Evolutionary conservation across 1,140 invertebrate species (phyloP).

Genomic region (Dendroctonus ponderosae): DNA sequence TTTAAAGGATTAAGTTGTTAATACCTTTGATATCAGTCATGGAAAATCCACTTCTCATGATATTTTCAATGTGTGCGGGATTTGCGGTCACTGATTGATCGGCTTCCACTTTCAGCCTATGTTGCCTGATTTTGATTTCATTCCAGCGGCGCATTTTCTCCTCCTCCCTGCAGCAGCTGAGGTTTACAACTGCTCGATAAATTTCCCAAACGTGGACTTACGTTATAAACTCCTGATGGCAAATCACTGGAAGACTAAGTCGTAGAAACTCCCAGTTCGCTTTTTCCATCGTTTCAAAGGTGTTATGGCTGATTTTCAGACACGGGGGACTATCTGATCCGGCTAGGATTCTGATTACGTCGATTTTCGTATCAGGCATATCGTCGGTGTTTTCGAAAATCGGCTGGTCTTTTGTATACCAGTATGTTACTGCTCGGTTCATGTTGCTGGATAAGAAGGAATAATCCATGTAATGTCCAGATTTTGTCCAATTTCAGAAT

Average conservation of each 20-base stretch:
- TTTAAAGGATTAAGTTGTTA: too few relatives aligned
- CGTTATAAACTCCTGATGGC: conserved; percentile 83
- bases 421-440: conserved; percentile 94
- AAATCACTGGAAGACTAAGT: conserved; percentile 95
- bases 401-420: conserved; percentile 97
- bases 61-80: conserved; percentile 83
- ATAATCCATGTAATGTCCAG: too few relatives aligned
- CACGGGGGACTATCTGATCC: conserved; percentile 88
- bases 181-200: conserved; percentile 1
- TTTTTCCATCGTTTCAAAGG: conserved; percentile 97
- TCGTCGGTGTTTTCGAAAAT: conserved; percentile 95
- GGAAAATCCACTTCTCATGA: conserved; percentile 87
- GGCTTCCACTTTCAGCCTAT: conserved; percentile 69
- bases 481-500: too few relatives aligned
- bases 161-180: conserved; percentile 60
- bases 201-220: conserved; percentile 59
- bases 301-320: conserved; percentile 95
- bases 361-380: conserved; percentile 81
- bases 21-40: conserved; percentile 91
- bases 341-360: conserved; percentile 86
- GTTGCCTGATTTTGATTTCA: conserved; percentile 82
- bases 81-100: conserved; percentile 56
- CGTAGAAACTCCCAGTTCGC: conserved; percentile 97
- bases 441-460: conserved; percentile 78
- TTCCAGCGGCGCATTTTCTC: conserved; percentile 85